Evolutionary conservation across 2,888 invertebrate genomes (phyloP).

Genomic region (Maniola hyperantus): DNA sequence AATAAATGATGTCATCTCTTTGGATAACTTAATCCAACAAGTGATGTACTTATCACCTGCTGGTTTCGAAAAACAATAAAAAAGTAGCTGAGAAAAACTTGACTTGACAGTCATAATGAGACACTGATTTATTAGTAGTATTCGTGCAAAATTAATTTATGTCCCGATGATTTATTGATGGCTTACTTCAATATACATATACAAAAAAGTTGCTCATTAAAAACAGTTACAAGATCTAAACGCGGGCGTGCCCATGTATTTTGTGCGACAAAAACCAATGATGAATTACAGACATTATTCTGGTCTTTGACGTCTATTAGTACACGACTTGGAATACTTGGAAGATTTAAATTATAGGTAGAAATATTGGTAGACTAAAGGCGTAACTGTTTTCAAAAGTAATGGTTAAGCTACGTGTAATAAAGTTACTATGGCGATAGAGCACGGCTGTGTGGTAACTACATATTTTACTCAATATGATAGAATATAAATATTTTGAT

Average conservation of each 20-base stretch:
- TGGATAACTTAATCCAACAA: background rate
- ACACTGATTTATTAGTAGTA: conserved; percentile 45
- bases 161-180: conserved; percentile 43
- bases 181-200: conserved; percentile 30
- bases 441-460: background rate
- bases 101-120: conserved; percentile 37
- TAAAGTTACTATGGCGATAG: background rate
- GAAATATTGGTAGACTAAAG: background rate
- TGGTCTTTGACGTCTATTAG: conserved; percentile 57
- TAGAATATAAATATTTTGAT: too few species aligned
- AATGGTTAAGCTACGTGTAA: background rate
- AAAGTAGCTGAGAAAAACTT: background rate
- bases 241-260: conserved; percentile 54
- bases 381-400: background rate
- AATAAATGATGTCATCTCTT: too few species aligned
- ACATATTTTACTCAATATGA: background rate
- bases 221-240: conserved; percentile 62
- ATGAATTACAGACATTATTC: conserved; percentile 65
- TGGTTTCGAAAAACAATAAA: conserved; percentile 15
- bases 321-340: background rate
- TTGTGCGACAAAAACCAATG: conserved; percentile 66
- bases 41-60: background rate
- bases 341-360: conserved; percentile 7
- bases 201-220: conserved; percentile 51
- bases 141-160: conserved; percentile 40